Conservation (phyloP, 2,888 invertebrate species). For the Perizoma flavofasciatum region DNA sequence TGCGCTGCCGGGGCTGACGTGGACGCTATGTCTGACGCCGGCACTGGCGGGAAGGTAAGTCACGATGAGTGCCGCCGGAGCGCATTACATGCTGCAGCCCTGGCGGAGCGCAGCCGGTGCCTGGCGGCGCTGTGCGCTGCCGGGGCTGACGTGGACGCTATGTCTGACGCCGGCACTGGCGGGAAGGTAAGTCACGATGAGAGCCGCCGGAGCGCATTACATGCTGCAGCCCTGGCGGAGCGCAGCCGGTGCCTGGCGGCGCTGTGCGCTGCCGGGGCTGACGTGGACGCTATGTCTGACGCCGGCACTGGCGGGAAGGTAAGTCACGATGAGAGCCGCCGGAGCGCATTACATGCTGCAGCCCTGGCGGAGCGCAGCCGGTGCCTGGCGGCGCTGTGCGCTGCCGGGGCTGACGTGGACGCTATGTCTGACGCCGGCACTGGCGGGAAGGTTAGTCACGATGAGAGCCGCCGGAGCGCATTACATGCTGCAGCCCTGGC, state of each 20-base stretch:
- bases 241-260: slow-evolving; percentile 89
- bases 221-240: slow-evolving; percentile 92
- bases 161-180: no score
- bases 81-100: no score
- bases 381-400: slow-evolving; percentile 89
- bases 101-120: no score
- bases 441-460: slow-evolving; percentile 73
- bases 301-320: slow-evolving; percentile 87
- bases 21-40: no score
- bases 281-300: slow-evolving; percentile 87
- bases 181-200: no score
- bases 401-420: slow-evolving; percentile 88
- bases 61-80: no score
- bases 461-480: no score
- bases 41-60: no score
- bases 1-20: no score
- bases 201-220: slow-evolving; percentile 90
- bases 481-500: no score
- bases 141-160: no score
- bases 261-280: slow-evolving; percentile 88
- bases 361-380: slow-evolving; percentile 90
- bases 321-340: slow-evolving; percentile 90
- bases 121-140: no score
- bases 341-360: slow-evolving; percentile 91
- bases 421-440: slow-evolving; percentile 87